Base-by-base conservation (phyloP, 2,888 invertebrate genomes). In the Thera obeliscata region DNA sequence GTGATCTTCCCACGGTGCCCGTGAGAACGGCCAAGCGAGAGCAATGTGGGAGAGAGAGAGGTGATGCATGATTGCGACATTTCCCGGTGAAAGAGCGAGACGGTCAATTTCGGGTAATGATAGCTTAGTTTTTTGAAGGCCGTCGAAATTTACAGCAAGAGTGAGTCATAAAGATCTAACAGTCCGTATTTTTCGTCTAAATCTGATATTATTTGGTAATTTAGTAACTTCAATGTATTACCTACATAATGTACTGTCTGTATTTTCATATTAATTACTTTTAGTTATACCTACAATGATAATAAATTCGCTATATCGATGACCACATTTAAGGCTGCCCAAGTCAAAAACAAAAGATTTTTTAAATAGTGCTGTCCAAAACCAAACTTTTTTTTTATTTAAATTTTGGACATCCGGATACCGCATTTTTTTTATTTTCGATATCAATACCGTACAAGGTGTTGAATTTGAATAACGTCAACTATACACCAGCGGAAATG, bases 1-100 rank as follows among this genome's bases (percentile, higher is more conserved):
- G 85, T 85, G 84, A 81, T 73, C 83, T 85, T 85, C 85, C 81
- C 85, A 85, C 85, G 85, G 78, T 68, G 35, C 79, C 59, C 85
- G 85, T 85, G 85, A 81, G 85, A 86, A 81, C 79, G 81, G 74
- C 76, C 76, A 73, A 76, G 79, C 75, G 80, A 77, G 83, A 78
- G 68, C 61, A 50, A 54, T 60, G 56, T 12, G n/a, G 63, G 72
- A 72, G 35, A 60, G 66, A 35, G 75, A 72, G 48, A 35, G 66
- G 7, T 33, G 64, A 72, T 67, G 65, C 60, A 61, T 60, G 68
- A 73, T 73, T 73, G 67, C 73, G 69, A 74, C 67, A 67, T 61
- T 59, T 61, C 65, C 11, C 12, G 9, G 68, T 38, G 75, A 60
- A 38, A 57, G 73, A 75, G 71, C 69, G 72, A 67, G 75, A 75